These are phyloP conservation scores for Pristis pectinata DNA, from an alignment of 2,797 vertebrate genomes.

Conservation along the genomic window DNA sequence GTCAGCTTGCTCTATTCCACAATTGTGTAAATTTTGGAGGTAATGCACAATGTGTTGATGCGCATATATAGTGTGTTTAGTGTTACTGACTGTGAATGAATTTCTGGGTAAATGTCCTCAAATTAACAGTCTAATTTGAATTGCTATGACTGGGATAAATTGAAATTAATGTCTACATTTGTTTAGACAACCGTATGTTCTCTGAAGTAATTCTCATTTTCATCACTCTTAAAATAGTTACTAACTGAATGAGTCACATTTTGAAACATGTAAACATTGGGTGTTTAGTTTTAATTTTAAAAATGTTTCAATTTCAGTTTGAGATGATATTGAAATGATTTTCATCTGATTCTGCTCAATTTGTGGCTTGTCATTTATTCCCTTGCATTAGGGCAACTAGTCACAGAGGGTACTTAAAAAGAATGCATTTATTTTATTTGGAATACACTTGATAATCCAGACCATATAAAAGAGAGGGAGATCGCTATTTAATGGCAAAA, in stretches of 20 bases:
- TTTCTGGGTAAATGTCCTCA: not conserved
- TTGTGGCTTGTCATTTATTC: not conserved
- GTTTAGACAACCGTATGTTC: not conserved
- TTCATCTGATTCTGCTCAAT: not conserved
- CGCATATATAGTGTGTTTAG: too few species aligned
- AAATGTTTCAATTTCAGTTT: not conserved
- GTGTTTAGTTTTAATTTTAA: not conserved
- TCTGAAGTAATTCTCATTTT: not conserved
- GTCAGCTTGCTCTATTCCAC: too few species aligned
- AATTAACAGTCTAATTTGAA: not conserved
- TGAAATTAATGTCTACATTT: not conserved
- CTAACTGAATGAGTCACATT: not conserved
- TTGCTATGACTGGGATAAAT: not conserved
- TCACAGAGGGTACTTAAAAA: not conserved
- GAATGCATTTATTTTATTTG: not conserved
- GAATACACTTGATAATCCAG: not conserved
- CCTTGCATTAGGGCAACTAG: not conserved
- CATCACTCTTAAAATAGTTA: not conserved
- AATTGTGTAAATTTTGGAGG: too few species aligned
- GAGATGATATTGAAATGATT: not conserved
- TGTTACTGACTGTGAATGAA: too few species aligned
- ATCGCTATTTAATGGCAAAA: not conserved
- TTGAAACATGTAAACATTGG: not conserved
- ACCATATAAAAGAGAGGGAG: not conserved
- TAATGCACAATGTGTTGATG: too few species aligned